Percentiles rank a stretch among this genome's conserved stretches.
Evolutionary conservation across 2,888 invertebrate species (phyloP).

Genomic region (Globia sparganii): DNA sequence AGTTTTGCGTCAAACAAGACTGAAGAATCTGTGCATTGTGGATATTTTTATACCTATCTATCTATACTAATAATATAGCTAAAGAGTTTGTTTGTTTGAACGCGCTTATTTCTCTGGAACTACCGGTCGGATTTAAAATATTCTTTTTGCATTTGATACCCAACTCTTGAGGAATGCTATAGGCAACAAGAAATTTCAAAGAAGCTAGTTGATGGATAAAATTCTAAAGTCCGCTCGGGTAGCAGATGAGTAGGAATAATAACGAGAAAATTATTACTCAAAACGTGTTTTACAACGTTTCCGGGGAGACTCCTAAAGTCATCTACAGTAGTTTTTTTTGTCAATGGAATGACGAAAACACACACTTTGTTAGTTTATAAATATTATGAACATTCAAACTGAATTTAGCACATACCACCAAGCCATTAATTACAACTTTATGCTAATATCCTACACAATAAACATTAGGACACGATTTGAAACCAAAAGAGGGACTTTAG

Average conservation of each 20-base stretch:
- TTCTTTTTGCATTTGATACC: background rate
- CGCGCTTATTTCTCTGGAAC: no score
- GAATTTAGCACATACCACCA: background rate
- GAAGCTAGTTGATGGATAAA: background rate
- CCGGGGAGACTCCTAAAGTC: background rate
- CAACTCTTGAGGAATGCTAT: background rate
- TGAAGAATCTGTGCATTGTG: background rate
- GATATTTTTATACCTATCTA: background rate
- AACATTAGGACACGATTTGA: slow-evolving; percentile 6
- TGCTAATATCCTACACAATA: background rate
- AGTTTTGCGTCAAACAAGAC: slow-evolving; percentile 11
- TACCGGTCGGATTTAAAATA: no score
- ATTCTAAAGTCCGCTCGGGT: background rate
- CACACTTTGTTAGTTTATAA: background rate
- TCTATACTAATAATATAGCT: no score
- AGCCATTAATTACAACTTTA: background rate
- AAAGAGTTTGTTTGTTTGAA: no score
- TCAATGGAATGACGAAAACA: background rate
- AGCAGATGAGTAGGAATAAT: background rate
- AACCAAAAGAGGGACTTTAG: slow-evolving; percentile 18
- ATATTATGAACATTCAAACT: background rate
- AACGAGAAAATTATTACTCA: background rate
- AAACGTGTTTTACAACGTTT: background rate
- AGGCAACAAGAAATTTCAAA: background rate
- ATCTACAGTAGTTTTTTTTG: background rate